Conservation (phyloP, 2,797 vertebrate genomes). For the Philypnodon macrostomus region DNA sequence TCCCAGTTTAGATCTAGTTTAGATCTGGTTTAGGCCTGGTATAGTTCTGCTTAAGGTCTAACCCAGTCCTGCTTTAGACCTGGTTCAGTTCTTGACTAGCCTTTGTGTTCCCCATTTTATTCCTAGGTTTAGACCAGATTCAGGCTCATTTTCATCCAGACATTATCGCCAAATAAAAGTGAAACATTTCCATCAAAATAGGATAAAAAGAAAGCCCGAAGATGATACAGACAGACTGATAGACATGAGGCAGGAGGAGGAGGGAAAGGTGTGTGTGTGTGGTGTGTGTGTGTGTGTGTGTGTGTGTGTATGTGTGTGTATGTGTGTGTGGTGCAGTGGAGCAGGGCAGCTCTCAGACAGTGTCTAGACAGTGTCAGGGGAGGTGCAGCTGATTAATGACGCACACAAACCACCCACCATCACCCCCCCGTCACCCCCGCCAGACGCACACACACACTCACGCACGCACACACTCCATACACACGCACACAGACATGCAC, state of each 20-base stretch:
- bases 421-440: slow-evolving; percentile 15
- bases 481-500: slow-evolving; percentile 61
- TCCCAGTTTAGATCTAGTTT: too few relatives aligned
- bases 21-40: too few relatives aligned
- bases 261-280: slow-evolving; percentile 41
- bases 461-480: slow-evolving; percentile 8
- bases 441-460: slow-evolving; percentile 3
- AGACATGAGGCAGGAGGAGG: not conserved
- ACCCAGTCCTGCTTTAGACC: too few relatives aligned
- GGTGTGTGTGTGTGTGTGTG: slow-evolving; percentile 64
- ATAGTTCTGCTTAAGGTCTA: too few relatives aligned
- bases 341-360: slow-evolving; percentile 75
- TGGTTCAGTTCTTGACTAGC: too few relatives aligned
- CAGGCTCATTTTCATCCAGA: too few relatives aligned
- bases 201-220: slow-evolving; percentile 12
- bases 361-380: slow-evolving; percentile 81
- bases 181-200: slow-evolving; percentile 39
- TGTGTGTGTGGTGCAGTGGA: slow-evolving; percentile 60
- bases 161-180: slow-evolving; percentile 32
- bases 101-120: too few relatives aligned
- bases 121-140: too few relatives aligned
- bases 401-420: slow-evolving; percentile 51
- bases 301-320: too few relatives aligned
- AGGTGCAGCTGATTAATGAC: slow-evolving; percentile 81
- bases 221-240: slow-evolving; percentile 30